Percentiles rank a stretch among this genome's conserved stretches.
phyloP scores from a whole-genome alignment of 2,797 vertebrate genomes.

The Anabacerthia variegaticeps region DNA sequence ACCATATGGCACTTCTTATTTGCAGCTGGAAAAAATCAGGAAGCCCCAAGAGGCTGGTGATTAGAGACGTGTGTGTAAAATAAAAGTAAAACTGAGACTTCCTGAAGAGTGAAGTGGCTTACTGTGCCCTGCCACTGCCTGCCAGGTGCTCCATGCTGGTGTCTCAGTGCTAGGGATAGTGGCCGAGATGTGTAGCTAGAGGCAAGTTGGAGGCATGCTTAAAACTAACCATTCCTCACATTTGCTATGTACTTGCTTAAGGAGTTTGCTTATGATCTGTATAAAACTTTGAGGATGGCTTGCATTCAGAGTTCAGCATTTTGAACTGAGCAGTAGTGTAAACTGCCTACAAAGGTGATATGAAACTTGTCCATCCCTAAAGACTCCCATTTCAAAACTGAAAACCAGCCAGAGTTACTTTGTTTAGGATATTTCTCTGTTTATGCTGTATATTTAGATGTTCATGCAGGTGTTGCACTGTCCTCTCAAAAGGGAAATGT shows the following conservation, averaged over 20 bases:
- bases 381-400: not conserved
- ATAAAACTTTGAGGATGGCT: not conserved
- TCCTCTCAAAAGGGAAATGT: not conserved
- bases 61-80: constrained; percentile 56
- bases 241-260: not conserved
- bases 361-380: not conserved
- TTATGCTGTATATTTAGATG: not conserved
- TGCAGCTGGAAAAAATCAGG: constrained; percentile 73
- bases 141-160: not conserved
- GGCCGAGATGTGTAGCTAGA: not conserved
- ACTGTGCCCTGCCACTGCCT: not conserved
- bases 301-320: not conserved
- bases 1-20: constrained; percentile 59
- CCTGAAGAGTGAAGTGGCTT: constrained; percentile 19
- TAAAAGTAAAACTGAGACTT: constrained; percentile 61
- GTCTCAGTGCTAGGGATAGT: not conserved
- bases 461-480: not conserved
- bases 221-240: not conserved
- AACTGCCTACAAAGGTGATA: not conserved
- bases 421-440: not conserved
- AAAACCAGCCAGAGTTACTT: not conserved
- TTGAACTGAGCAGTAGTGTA: not conserved
- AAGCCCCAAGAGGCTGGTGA: constrained; percentile 53
- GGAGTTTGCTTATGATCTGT: not conserved
- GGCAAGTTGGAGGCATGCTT: not conserved